Conservation (phyloP, 1,140 invertebrate genomes). For the Artemia franciscana region DNA sequence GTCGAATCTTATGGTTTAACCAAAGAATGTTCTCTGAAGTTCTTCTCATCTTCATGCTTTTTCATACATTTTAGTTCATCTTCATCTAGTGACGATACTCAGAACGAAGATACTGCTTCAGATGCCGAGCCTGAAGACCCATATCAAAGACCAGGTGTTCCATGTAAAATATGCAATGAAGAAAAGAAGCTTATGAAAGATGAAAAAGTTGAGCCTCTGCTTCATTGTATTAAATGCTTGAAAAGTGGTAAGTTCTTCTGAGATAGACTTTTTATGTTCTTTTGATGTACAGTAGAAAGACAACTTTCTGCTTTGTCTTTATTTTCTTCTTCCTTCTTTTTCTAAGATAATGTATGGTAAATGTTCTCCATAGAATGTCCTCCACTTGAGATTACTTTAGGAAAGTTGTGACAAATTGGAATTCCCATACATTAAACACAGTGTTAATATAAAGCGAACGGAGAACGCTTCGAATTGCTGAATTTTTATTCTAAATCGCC, state of each 20-base stretch:
- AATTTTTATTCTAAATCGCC: too few species aligned
- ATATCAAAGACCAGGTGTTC: slow-evolving; percentile 1
- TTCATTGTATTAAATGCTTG: slow-evolving; percentile 47
- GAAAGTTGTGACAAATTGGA: too few species aligned
- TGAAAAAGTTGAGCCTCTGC: slow-evolving; percentile 25
- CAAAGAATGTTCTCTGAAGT: not conserved
- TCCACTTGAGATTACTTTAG: too few species aligned
- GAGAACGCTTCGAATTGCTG: too few species aligned
- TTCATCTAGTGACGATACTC: slow-evolving; percentile 24
- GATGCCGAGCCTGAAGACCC: slow-evolving; percentile 12
- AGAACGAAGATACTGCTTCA: slow-evolving; percentile 25
- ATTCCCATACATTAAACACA: too few species aligned
- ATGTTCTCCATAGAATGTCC: too few species aligned
- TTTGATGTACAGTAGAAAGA: too few species aligned
- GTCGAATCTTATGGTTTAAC: not conserved
- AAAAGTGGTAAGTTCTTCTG: slow-evolving; percentile 40
- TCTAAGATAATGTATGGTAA: too few species aligned
- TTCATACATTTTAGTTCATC: slow-evolving; percentile 16
- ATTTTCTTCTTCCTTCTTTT: too few species aligned
- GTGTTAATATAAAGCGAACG: too few species aligned
- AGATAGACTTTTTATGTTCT: too few species aligned
- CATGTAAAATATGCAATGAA: slow-evolving; percentile 24
- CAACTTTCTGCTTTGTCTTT: too few species aligned
- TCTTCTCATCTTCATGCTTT: slow-evolving; percentile 6
- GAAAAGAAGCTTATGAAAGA: slow-evolving; percentile 19